Conservation (phyloP, 2,113 vertebrate genomes). For the Indri indri region DNA sequence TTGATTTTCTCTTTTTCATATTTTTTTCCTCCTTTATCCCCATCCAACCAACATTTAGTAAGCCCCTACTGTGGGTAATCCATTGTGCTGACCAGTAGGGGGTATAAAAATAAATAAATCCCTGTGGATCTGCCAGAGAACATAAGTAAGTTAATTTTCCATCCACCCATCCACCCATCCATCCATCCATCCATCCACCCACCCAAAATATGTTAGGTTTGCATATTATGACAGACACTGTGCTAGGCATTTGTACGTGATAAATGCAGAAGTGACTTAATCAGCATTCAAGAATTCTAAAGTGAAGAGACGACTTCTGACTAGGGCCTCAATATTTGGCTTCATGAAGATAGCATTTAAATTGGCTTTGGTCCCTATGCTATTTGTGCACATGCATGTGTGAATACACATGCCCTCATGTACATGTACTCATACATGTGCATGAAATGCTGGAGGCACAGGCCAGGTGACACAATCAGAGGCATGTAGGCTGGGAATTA, state of each 20-base stretch:
- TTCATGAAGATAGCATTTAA: not conserved
- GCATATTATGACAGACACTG: not conserved
- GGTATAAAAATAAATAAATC: not conserved
- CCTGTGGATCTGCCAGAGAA: not conserved
- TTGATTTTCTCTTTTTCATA: slow-evolving; percentile 8
- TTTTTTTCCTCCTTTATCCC: not conserved
- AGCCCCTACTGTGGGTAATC: not conserved
- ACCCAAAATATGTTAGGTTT: not conserved
- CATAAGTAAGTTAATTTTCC: not conserved
- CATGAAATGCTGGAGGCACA: not conserved
- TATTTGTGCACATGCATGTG: not conserved
- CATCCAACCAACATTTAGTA: not conserved
- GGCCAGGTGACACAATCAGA: not conserved
- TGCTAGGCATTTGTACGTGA: not conserved
- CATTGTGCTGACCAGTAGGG: not conserved
- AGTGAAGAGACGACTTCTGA: not conserved
- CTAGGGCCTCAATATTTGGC: not conserved
- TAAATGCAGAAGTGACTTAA: not conserved
- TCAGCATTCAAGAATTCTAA: not conserved
- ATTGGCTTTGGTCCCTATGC: not conserved
- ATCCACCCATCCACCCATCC: not conserved
- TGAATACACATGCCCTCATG: not conserved
- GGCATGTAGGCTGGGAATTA: not conserved
- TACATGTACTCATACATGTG: not conserved
- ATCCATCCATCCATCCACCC: not conserved